phyloP scores from a whole-genome alignment of 2,113 vertebrate species.

The Heterochromis multidens region DNA sequence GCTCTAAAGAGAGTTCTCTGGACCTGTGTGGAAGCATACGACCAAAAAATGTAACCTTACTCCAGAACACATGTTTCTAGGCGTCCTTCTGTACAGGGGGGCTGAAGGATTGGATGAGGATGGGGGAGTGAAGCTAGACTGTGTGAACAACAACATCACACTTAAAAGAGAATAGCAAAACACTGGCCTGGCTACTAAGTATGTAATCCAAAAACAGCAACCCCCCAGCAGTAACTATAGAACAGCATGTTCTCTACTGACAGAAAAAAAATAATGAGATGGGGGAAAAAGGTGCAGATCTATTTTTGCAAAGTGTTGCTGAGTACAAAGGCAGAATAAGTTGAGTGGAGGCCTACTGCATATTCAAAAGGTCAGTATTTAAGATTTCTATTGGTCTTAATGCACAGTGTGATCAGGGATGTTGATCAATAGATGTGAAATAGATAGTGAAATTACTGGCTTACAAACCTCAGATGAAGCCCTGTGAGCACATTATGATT shows the following conservation, averaged over 20 bases:
- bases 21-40: not conserved
- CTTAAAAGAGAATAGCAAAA: conserved; percentile 54
- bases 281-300: not conserved
- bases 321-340: not conserved
- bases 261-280: conserved; percentile 14
- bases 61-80: conserved; percentile 48
- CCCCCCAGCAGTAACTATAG: conserved; percentile 18
- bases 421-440: not conserved
- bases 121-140: conserved; percentile 27
- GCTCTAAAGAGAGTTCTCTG: not conserved
- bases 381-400: not conserved
- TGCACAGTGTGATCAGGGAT: not conserved
- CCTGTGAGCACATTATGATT: conserved; percentile 13
- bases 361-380: conserved; percentile 2
- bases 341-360: not conserved
- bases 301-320: conserved; percentile 18
- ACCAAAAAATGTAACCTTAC: conserved; percentile 43
- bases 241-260: conserved; percentile 33
- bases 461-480: not conserved
- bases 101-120: not conserved
- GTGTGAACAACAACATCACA: conserved; percentile 50
- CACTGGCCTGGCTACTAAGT: conserved; percentile 25
- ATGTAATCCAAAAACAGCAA: conserved; percentile 50
- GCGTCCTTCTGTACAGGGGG: conserved; percentile 32
- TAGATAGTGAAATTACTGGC: not conserved